Base-by-base conservation (phyloP, 2,113 vertebrate species). In the Gobius niger region DNA sequence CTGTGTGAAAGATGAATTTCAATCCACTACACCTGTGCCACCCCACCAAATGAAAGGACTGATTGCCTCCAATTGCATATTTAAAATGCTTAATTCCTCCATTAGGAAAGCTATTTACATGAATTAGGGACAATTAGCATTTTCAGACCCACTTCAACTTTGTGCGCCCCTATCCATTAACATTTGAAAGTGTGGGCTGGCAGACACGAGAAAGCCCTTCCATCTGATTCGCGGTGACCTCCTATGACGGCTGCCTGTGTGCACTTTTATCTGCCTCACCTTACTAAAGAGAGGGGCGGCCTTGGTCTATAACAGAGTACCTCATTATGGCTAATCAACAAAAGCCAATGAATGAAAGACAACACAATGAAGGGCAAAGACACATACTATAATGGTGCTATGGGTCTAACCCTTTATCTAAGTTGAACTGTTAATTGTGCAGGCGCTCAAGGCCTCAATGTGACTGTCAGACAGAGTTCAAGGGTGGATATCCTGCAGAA, bases 71-170 rank as follows among this genome's bases (percentile, higher is more conserved):
- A 88, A 91, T 91, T 91, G 91, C 91, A 84, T 91, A 88, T 92
- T 92, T 91, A 86, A 90, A 93, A 92, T 86, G 87, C 85, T 88
- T 92, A 91, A 93, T 92, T 91, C 90, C 89, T 88, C 92, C 90
- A 93, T 93, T 91, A 93, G 86, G 90, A 91, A 92, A 87, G 75
- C 93, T 90, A 93, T 93, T 93, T 92, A 92, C 91, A 91, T 91
- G 89, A 92, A 93, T 92, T 93, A 92, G 86, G 85, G 89, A 92
- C 87, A 92, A 93, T 93, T 92, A 93, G 88, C 91, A 92, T 91
- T 92, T 94, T 91, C 88, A 92, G 89, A 88, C 86, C 91, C 88
- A 92, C 90, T 93, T 91, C 86, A 88, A 87, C 89, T 93, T 93
- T 93, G 92, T 89, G 89, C 88, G 73, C 87, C 84, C 90, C 83